Evolutionary conservation across 1,140 invertebrate genomes (phyloP), one percentile per base, ranked within the genome.

Genomic region (Halictus rubicundus): DNA sequence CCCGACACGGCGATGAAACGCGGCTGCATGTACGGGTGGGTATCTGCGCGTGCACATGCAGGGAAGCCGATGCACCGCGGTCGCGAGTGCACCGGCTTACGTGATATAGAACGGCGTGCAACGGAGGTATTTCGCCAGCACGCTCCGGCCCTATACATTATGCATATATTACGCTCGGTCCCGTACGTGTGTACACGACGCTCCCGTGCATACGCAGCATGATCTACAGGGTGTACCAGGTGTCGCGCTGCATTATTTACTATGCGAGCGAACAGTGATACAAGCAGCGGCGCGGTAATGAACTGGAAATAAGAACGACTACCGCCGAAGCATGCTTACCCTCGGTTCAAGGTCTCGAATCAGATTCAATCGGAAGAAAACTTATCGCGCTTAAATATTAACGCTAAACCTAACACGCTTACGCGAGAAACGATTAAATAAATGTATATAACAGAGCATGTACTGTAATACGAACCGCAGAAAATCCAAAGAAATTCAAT

Each of bases 221-320:
- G 61, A 74, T 79, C 39, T 66, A 74, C 63, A 74, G 63, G 71
- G 42, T 65, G 71, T 74, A 79, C 78, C 78, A 79, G 78, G 78
- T 79, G 78, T 74, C 70, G 70, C 52, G 25, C 27, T 74, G 63
- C 70, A 79, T 73, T 73, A 79, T 73, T 79, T 74, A 79, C 63
- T 49, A 25, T 21, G 49, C 10, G 39, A 79, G 60, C 25, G 63
- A 74, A 60, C 63, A 32, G 54, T 39, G 49, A 52, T 60, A 23
- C 52, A 39, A 57, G 27, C 25, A 12, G 12, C 23, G 37, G 4
- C 59, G 32, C 21, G 52, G 39, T 60, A 76, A 76, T 69, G 39
- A 69, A 76, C 65, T 46, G 65, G 39, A 76, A 69, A 37, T 71
- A 71, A 78, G 57, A 78, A 70, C 27, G 14, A 42, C 37, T 12